phyloP scores from a whole-genome alignment of 2,797 vertebrate species.

The Gouania willdenowi region DNA sequence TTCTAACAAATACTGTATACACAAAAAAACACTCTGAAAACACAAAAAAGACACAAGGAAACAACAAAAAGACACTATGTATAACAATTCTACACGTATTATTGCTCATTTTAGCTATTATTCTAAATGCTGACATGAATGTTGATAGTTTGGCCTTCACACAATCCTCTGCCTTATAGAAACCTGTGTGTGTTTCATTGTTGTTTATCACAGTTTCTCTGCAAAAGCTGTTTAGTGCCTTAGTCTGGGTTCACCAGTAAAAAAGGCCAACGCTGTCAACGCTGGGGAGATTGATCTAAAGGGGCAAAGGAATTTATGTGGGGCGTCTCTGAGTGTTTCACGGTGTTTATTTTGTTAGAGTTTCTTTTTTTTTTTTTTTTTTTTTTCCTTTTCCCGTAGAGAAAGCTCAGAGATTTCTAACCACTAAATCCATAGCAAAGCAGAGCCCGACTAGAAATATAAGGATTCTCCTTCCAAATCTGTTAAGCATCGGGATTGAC shows the following conservation, averaged over 20 bases:
- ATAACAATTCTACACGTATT: too few relatives aligned
- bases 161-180: slow-evolving; percentile 53
- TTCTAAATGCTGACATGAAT: too few relatives aligned
- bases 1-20: too few relatives aligned
- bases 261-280: slow-evolving; percentile 53
- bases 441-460: slow-evolving; percentile 51
- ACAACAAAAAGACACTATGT: too few relatives aligned
- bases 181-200: slow-evolving; percentile 23
- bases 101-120: too few relatives aligned
- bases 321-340: slow-evolving; percentile 44
- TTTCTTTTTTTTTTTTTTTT: slow-evolving; percentile 3
- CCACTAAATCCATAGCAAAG: slow-evolving; percentile 48
- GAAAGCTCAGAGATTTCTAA: slow-evolving; percentile 36
- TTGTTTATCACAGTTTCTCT: slow-evolving; percentile 62
- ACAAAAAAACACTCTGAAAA: too few relatives aligned
- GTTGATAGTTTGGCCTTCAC: too few relatives aligned
- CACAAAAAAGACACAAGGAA: too few relatives aligned
- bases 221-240: slow-evolving; percentile 63
- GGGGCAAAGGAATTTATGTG: slow-evolving; percentile 42
- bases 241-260: slow-evolving; percentile 46
- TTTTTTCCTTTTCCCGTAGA: slow-evolving; percentile 15
- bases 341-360: slow-evolving; percentile 52
- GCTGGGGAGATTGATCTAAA: slow-evolving; percentile 55
- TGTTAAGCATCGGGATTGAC: slow-evolving; percentile 63
- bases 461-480: slow-evolving; percentile 50